These are phyloP conservation scores for Chelonus insularis DNA, from an alignment of 1,140 invertebrate genomes.

Conservation along the genomic window DNA sequence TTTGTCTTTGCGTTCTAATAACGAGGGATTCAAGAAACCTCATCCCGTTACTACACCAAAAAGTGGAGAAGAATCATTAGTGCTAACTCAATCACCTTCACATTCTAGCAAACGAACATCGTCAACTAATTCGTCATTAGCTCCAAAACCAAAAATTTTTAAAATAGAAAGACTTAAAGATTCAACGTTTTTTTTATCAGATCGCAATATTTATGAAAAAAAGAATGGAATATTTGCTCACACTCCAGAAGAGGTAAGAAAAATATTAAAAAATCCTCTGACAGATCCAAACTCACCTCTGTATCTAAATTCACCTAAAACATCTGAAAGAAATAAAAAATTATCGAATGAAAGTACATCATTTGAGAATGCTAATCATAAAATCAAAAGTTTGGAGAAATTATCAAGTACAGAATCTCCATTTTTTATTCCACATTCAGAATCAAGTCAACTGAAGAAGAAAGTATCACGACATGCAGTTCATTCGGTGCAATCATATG, in stretches of 20 bases:
- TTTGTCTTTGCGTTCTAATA: no score
- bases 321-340: neutral
- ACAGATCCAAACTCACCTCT: slow-evolving; percentile 6
- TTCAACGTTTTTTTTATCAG: neutral
- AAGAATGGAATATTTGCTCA: neutral
- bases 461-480: neutral
- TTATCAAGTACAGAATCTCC: neutral
- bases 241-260: no score
- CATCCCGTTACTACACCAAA: neutral
- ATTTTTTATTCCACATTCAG: neutral
- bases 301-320: slow-evolving; percentile 1
- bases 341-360: neutral
- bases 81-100: neutral
- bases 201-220: neutral
- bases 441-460: no score
- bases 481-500: neutral
- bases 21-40: neutral
- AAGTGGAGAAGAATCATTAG: neutral
- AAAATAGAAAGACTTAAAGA: no score
- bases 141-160: neutral
- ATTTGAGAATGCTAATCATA: neutral
- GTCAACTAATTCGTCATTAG: neutral
- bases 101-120: neutral
- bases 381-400: neutral
- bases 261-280: neutral